Evolutionary conservation across 1,140 invertebrate genomes (phyloP).

Genomic region (Choristoneura fumiferana): DNA sequence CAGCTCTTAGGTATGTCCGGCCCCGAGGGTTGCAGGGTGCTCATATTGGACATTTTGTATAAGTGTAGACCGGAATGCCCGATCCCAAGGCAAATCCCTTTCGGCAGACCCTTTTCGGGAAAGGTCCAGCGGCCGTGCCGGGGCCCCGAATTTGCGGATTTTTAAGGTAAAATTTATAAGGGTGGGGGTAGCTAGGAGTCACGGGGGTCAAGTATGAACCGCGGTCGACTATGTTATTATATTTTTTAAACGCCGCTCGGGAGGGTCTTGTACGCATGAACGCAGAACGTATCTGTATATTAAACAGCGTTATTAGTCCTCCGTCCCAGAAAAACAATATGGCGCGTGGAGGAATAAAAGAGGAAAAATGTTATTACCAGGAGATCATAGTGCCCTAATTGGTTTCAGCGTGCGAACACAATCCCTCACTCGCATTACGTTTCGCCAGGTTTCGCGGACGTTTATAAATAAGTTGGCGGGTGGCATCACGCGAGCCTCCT

Average conservation of each 20-base stretch:
- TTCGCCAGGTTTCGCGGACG: conserved; percentile 40
- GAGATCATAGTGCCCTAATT: conserved; percentile 45
- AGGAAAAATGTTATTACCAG: conserved; percentile 48
- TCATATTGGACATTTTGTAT: conserved; percentile 77
- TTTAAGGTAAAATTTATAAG: conserved; percentile 78
- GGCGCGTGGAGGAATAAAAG: conserved; percentile 21
- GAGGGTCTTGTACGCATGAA: not conserved
- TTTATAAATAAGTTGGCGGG: conserved; percentile 58
- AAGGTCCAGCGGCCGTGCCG: conserved; percentile 55
- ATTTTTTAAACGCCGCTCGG: conserved; percentile 26
- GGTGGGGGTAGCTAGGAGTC: conserved; percentile 29
- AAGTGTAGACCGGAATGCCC: conserved; percentile 65
- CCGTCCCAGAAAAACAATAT: conserved; percentile 1
- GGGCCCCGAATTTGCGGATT: conserved; percentile 72
- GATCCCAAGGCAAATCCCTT: conserved; percentile 74
- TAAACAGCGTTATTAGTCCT: conserved; percentile 5
- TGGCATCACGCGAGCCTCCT: conserved; percentile 47
- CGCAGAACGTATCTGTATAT: conserved; percentile 1
- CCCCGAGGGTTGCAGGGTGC: conserved; percentile 52
- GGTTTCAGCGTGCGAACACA: conserved; percentile 53
- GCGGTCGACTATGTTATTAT: conserved; percentile 30
- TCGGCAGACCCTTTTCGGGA: conserved; percentile 64
- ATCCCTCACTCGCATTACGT: conserved; percentile 52
- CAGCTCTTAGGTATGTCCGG: conserved; percentile 55
- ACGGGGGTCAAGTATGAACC: conserved; percentile 28